A percentile compares a stretch with the other conserved stretches of the same genome.
Conservation (phyloP, 2,888 invertebrate genomes). For the Euplexia lucipara region DNA sequence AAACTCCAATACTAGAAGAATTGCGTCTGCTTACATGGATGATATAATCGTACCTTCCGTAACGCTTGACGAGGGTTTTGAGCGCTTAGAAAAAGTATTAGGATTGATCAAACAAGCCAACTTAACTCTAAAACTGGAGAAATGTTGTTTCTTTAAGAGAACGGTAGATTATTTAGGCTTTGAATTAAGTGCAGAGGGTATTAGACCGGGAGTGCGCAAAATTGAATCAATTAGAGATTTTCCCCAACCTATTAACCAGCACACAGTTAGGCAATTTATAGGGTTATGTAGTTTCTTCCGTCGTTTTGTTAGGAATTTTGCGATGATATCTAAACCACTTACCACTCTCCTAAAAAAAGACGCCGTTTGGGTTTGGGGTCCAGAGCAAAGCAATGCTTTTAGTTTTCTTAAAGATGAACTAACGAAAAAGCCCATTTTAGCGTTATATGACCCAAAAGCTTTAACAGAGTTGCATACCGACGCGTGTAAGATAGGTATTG, state of each 20-base stretch:
- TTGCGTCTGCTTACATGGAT: no score
- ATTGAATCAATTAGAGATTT: not conserved
- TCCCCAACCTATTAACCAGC: not conserved
- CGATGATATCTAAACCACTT: not conserved
- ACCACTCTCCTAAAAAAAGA: not conserved
- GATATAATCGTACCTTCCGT: no score
- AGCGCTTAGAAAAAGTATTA: no score
- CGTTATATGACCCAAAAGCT: slow-evolving; percentile 4
- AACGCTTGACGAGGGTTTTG: no score
- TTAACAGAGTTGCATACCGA: no score
- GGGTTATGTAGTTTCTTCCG: not conserved
- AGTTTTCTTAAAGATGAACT: not conserved
- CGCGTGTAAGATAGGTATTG: no score
- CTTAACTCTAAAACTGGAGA: no score
- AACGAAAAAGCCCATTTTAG: not conserved
- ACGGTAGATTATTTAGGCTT: no score
- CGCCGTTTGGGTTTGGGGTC: not conserved
- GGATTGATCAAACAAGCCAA: no score
- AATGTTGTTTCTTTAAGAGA: no score
- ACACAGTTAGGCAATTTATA: not conserved
- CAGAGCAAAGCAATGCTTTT: not conserved
- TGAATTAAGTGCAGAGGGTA: not conserved
- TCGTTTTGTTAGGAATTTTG: not conserved
- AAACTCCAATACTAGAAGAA: no score
- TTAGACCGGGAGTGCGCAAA: not conserved